phyloP scores from a whole-genome alignment of 2,888 invertebrate species.

The Torymus aiolomorphi region DNA sequence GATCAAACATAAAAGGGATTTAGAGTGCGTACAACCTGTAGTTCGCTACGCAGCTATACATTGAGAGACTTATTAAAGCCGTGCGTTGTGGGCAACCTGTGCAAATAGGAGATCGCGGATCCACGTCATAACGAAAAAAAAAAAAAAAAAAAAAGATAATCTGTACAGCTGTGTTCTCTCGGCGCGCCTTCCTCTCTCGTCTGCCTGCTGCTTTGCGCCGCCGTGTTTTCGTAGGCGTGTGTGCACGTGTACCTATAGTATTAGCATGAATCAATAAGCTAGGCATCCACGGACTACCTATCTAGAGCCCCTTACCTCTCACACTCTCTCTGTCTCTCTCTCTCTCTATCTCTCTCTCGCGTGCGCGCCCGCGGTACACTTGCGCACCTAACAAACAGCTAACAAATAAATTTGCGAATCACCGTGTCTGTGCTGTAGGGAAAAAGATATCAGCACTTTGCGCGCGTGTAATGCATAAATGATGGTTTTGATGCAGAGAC shows the following conservation, averaged over 20 bases:
- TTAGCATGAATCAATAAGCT: constrained; percentile 21
- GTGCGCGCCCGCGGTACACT: neutral
- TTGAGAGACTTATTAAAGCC: constrained; percentile 8
- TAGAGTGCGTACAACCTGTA: constrained; percentile 1
- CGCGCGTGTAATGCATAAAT: too few species aligned
- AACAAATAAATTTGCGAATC: neutral
- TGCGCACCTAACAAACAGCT: neutral
- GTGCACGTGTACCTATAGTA: neutral
- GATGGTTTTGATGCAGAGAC: too few species aligned
- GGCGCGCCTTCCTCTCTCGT: too few species aligned
- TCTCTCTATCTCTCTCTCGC: too few species aligned
- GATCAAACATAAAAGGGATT: constrained; percentile 33
- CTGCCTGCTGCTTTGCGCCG: too few species aligned
- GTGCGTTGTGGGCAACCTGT: constrained; percentile 15
- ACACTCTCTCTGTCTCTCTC: too few species aligned
- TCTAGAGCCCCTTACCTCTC: constrained; percentile 24
- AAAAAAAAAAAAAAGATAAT: too few species aligned
- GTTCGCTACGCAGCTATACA: neutral
- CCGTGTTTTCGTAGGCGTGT: too few species aligned
- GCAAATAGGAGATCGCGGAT: constrained; percentile 14
- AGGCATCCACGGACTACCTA: neutral
- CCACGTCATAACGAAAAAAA: too few species aligned
- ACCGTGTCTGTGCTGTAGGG: too few species aligned
- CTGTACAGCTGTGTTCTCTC: too few species aligned
- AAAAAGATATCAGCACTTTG: too few species aligned